A percentile compares a stretch with the other conserved stretches of the same genome.
Conservation (phyloP, 92 coral and sea anemone genomes). For the Hydrozoanthus gracilis region DNA sequence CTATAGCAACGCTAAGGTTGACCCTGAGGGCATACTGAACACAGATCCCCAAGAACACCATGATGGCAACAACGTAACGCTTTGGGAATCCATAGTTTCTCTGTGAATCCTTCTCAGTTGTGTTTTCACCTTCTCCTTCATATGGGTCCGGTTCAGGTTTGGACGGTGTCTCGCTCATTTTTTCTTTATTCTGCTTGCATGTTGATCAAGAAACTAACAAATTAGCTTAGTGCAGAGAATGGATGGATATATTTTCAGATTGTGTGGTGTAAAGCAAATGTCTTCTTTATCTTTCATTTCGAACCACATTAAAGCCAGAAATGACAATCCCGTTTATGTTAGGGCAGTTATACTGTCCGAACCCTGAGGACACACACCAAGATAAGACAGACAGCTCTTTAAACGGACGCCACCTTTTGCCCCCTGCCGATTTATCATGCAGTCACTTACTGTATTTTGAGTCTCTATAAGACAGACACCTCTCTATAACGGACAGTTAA, state of each 20-base stretch:
- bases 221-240: neutral
- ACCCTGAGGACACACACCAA: too few species aligned
- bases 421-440: too few species aligned
- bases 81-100: constrained; percentile 84
- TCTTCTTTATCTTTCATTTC: too few species aligned
- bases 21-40: constrained; percentile 97
- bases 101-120: constrained; percentile 11
- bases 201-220: neutral
- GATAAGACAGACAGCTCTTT: too few species aligned
- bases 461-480: too few species aligned
- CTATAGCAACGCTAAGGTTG: constrained; percentile 93
- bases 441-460: too few species aligned
- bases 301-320: too few species aligned
- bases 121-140: constrained; percentile 70
- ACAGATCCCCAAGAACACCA: constrained; percentile 94
- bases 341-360: too few species aligned
- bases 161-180: constrained; percentile 44
- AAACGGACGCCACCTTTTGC: too few species aligned
- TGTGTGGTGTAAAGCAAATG: neutral
- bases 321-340: too few species aligned
- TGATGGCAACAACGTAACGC: constrained; percentile 87
- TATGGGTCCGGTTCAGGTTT: constrained; percentile 80
- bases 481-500: too few species aligned
- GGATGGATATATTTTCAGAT: neutral
- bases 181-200: neutral